These are phyloP conservation scores for Koerneria pararmatus DNA, from an alignment of 2,888 invertebrate species.

Conservation along the genomic window DNA sequence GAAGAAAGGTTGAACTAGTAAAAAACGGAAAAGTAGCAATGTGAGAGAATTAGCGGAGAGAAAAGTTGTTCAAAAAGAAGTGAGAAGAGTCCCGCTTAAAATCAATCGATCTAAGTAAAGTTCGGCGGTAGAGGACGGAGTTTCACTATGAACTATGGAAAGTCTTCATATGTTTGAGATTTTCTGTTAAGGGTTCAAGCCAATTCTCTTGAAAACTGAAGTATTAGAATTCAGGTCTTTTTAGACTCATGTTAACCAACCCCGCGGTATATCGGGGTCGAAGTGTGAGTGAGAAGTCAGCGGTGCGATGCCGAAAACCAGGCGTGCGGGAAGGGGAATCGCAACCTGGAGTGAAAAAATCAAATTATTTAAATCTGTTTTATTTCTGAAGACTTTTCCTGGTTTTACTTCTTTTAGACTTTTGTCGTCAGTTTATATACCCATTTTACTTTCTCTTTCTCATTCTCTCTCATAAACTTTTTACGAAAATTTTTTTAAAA, in stretches of 20 bases:
- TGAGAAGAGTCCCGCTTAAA: too few relatives aligned
- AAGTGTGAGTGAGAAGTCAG: conserved; percentile 15
- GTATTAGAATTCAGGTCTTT: not conserved
- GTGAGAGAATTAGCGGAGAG: conserved; percentile 8
- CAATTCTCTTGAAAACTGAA: not conserved
- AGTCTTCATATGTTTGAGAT: too few relatives aligned
- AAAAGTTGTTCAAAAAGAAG: not conserved
- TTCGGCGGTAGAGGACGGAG: too few relatives aligned
- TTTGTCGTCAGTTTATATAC: too few relatives aligned
- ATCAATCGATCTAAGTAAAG: too few relatives aligned
- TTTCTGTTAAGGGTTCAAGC: too few relatives aligned
- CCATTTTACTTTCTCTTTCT: too few relatives aligned
- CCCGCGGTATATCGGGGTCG: conserved; percentile 4
- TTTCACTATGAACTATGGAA: too few relatives aligned
- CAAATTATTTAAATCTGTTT: not conserved
- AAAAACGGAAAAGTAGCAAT: not conserved
- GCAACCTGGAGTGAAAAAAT: conserved; percentile 44
- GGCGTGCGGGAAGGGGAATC: conserved; percentile 46
- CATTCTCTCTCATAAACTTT: too few relatives aligned
- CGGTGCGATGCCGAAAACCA: conserved; percentile 48
- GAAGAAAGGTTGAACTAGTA: conserved; percentile 33
- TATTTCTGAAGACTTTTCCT: not conserved
- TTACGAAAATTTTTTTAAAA: too few relatives aligned
- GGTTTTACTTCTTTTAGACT: too few relatives aligned
- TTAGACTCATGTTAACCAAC: not conserved